Evolutionary conservation across 2,797 vertebrate species (phyloP).

Genomic region (Bradypodion pumilum): DNA sequence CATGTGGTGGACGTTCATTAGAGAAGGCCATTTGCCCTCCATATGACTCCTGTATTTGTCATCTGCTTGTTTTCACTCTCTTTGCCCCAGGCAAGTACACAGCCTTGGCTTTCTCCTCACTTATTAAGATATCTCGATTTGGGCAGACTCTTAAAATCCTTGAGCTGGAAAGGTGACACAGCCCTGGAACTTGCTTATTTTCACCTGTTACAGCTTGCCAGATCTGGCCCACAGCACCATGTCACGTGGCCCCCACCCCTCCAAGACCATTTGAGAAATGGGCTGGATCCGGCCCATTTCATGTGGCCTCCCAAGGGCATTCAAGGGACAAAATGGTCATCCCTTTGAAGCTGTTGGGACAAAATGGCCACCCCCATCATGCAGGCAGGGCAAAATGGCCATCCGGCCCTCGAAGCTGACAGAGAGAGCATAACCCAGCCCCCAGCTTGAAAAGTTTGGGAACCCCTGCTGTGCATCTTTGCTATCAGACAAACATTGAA

Average conservation of each 20-base stretch:
- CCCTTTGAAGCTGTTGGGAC: no score
- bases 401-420: no score
- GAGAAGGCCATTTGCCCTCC: slow-evolving; percentile 71
- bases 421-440: no score
- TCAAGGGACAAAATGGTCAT: no score
- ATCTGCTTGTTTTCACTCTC: slow-evolving; percentile 60
- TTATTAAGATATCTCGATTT: slow-evolving; percentile 38
- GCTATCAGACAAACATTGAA: neutral
- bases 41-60: slow-evolving; percentile 69
- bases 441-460: no score
- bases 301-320: no score
- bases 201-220: neutral
- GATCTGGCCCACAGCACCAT: no score
- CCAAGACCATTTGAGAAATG: no score
- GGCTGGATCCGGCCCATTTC: no score
- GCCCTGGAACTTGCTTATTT: neutral
- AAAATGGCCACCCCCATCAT: no score
- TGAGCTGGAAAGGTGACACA: slow-evolving; percentile 21
- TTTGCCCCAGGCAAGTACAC: slow-evolving; percentile 69
- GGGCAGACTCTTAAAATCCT: slow-evolving; percentile 40
- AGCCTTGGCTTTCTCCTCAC: slow-evolving; percentile 59
- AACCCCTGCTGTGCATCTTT: neutral
- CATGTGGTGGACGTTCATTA: slow-evolving; percentile 63
- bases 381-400: no score
- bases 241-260: no score